These are phyloP conservation scores for Araneus ventricosus DNA, from an alignment of 1,140 invertebrate species.

Conservation along the genomic window DNA sequence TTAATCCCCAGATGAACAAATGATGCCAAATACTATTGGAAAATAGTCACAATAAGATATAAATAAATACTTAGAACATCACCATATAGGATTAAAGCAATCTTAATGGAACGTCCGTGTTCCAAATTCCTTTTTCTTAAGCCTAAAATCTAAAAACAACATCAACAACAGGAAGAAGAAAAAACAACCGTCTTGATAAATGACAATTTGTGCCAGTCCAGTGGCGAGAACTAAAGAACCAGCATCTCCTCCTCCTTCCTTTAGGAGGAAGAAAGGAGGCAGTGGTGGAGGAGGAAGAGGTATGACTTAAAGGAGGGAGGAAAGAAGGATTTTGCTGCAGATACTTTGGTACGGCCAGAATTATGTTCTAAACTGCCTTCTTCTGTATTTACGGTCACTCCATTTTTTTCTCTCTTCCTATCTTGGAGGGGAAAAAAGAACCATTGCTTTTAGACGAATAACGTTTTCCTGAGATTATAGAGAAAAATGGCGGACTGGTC, in stretches of 20 bases:
- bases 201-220: conserved; percentile 32
- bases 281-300: background rate
- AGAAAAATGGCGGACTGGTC: conserved; percentile 50
- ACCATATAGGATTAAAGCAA: background rate
- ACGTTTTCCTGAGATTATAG: conserved; percentile 39
- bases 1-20: no score
- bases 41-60: no score
- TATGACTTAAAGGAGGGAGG: conserved; percentile 5
- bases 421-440: background rate
- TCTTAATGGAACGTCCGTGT: background rate
- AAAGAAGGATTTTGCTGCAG: conserved; percentile 13
- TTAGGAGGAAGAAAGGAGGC: background rate
- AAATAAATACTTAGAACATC: background rate
- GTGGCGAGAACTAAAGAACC: background rate
- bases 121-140: conserved; percentile 1
- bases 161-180: background rate
- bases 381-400: conserved; percentile 34
- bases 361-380: conserved; percentile 52
- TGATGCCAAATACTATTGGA: no score
- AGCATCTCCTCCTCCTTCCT: background rate
- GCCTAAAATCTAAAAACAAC: conserved; percentile 4
- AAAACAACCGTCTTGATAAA: conserved; percentile 22
- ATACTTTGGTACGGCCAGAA: conserved; percentile 34
- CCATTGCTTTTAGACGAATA: conserved; percentile 31
- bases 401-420: background rate